Evolutionary conservation across 2,113 vertebrate species (phyloP), one percentile per base, ranked within the genome.

Genomic region (Bolborhynchus lineola): DNA sequence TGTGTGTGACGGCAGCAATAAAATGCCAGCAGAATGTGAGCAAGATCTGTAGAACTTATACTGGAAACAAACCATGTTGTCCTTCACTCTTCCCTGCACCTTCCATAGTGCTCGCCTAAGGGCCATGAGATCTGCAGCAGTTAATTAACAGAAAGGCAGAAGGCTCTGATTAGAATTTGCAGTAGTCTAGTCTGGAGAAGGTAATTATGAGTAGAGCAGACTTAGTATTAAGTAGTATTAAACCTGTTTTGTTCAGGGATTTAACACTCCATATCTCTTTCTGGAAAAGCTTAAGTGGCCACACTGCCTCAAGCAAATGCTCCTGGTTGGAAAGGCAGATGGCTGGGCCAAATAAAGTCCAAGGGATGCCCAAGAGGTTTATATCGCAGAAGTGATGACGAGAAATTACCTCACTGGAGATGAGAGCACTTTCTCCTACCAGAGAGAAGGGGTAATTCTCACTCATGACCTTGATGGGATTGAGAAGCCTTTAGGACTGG

Each of bases 151-250:
- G 62, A 88, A 84, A 74, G 46, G 39, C 83, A 92, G 64, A 75
- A 42, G 55, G 39, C n/a, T 93, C 33, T 50, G 68, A 84, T 94
- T 76, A 91, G 85, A 92, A 91, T 78, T 90, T 94, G 59, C 85
- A 85, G 29, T 26, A 52, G 69, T 57, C 37, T 64, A 15, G 84
- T 92, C 93, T 93, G 47, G 41, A 82, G 86, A 96, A 81, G 50
- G 24, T 82, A 97, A 92, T 95, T 91, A 96, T 81, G 49, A 93
- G 88, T 95, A 96, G 91, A 90, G 64, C 68, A 89, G 95, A 50
- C 37, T 95, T 95, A 69, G 64, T 90, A 88, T 49, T 95, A 96
- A 94, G 39, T n/a, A 3, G 3, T 64, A 37, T 41, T 93, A 96
- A 96, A 82, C 81, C 65, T 93, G 42, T 85, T 90, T 90, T 96